Evolutionary conservation across 2,113 vertebrate species (phyloP).

Genomic region (Bucco capensis): DNA sequence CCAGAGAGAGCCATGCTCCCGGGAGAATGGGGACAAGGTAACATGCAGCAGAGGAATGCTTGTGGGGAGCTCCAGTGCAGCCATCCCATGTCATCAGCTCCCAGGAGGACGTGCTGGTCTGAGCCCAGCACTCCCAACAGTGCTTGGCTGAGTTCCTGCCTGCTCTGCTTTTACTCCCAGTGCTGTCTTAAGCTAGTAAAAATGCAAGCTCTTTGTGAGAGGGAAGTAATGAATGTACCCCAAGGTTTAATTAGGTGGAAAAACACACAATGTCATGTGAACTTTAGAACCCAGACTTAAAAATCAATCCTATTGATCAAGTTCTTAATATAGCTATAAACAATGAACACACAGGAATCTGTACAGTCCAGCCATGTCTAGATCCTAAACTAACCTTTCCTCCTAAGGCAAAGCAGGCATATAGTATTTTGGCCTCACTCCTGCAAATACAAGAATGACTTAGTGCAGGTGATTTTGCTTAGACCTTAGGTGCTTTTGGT

Average conservation of each 20-base stretch:
- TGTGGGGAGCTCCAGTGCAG: background rate
- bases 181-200: background rate
- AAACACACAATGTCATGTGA: background rate
- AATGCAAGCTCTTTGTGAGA: background rate
- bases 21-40: conserved; percentile 81
- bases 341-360: background rate
- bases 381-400: background rate
- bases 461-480: background rate
- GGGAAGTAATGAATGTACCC: background rate
- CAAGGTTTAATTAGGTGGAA: conserved; percentile 24
- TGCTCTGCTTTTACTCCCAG: background rate
- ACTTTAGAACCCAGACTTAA: background rate
- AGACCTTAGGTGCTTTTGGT: background rate
- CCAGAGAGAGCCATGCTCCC: conserved; percentile 38
- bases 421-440: background rate
- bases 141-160: background rate
- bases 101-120: background rate
- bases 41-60: background rate
- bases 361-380: background rate
- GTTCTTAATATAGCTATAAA: background rate
- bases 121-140: background rate
- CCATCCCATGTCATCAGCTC: conserved; percentile 50
- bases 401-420: background rate
- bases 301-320: background rate
- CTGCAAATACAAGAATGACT: background rate